These are phyloP conservation scores for Actenoides lindsayi DNA, from an alignment of 2,113 vertebrate species.

Conservation along the genomic window DNA sequence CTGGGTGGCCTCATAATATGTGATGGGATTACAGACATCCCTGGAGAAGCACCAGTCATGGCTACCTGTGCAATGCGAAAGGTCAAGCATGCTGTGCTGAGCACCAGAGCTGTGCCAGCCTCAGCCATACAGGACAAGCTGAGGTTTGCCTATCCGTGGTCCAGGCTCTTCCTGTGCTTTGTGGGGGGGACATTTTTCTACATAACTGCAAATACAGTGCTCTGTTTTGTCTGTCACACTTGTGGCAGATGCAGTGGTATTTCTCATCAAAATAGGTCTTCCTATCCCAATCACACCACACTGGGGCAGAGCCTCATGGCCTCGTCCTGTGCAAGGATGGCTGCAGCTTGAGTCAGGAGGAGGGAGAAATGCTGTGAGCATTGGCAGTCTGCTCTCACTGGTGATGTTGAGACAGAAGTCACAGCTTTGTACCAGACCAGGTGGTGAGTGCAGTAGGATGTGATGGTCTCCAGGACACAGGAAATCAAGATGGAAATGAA, in stretches of 20 bases:
- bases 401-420: background rate
- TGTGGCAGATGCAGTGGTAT: background rate
- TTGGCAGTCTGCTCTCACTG: background rate
- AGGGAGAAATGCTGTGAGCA: background rate
- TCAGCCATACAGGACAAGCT: background rate
- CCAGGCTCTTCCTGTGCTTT: background rate
- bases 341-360: fast-evolving
- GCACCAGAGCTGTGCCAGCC: background rate
- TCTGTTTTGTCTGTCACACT: background rate
- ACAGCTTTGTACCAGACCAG: background rate
- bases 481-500: background rate
- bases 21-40: background rate
- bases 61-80: fast-evolving
- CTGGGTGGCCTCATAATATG: background rate
- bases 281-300: background rate
- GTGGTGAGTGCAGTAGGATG: background rate
- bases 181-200: background rate
- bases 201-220: background rate
- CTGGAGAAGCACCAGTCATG: background rate
- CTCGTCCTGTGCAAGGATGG: background rate
- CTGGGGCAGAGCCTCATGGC: fast-evolving
- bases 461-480: background rate
- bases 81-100: fast-evolving
- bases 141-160: background rate
- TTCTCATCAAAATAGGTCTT: background rate